These are phyloP conservation scores for Coelopa pilipes DNA, from an alignment of 2,888 invertebrate species.

Conservation along the genomic window DNA sequence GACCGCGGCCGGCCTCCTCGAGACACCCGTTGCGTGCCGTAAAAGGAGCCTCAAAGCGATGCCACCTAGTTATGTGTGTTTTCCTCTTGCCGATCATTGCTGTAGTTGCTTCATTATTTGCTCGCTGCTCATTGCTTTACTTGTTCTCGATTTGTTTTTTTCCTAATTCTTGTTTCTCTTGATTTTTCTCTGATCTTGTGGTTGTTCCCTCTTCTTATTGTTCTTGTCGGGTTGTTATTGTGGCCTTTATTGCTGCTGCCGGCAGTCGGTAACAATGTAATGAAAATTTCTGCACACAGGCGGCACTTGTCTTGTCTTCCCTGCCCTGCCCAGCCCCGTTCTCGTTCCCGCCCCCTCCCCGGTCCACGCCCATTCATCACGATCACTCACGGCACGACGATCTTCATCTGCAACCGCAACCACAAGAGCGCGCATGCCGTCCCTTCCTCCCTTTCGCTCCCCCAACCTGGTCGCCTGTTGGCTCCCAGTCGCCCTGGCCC, in stretches of 20 bases:
- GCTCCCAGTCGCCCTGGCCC: too few relatives aligned
- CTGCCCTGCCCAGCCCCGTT: too few relatives aligned
- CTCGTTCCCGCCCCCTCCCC: not conserved
- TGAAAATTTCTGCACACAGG: constrained; percentile 15
- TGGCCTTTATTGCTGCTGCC: too few relatives aligned
- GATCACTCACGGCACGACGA: constrained; percentile 24
- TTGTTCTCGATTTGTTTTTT: too few relatives aligned
- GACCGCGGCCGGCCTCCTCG: too few relatives aligned
- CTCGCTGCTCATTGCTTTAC: not conserved
- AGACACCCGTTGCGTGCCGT: not conserved
- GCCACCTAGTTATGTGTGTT: too few relatives aligned
- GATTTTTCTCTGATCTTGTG: too few relatives aligned
- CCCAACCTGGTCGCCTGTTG: too few relatives aligned
- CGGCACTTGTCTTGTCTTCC: constrained; percentile 10
- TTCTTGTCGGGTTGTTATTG: too few relatives aligned
- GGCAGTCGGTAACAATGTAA: too few relatives aligned
- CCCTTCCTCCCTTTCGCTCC: not conserved
- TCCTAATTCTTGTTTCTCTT: too few relatives aligned
- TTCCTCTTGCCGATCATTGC: not conserved
- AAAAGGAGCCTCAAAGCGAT: constrained; percentile 21
- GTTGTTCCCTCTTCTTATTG: too few relatives aligned
- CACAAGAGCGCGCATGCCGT: not conserved
- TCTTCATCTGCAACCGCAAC: constrained; percentile 22
- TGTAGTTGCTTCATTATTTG: not conserved
- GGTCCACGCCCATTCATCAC: constrained; percentile 25